Evolutionary conservation across 2,797 vertebrate species (phyloP), one percentile per base, ranked within the genome.

Genomic region (Sebastes alutus): DNA sequence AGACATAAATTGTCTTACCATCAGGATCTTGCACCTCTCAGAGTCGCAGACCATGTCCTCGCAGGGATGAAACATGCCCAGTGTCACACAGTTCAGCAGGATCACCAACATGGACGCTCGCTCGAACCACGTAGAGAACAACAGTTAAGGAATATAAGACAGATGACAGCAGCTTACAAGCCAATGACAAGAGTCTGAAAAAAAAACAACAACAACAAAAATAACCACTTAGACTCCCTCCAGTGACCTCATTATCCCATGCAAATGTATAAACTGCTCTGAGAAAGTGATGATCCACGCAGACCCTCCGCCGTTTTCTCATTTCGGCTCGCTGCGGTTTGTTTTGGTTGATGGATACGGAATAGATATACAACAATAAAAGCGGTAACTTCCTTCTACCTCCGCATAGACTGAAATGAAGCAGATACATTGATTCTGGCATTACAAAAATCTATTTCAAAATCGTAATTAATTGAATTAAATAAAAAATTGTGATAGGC

Each of bases 11-110:
- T 2, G 22, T 76, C 93, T 90, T 93, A 99, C 98, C 97, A 98
- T 95, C 81, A 99, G 96, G 93, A 99, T 98, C 90, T 96, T 96
- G 96, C 98, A 99, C 90, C 98, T 97, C 10, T 98, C 96, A 0
- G 98, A 98, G 87, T 96, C 90, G 13, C 98, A 99, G 91, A 96
- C 94, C 27, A 96, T 97, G 92, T 99, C 98, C 90, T 99, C 98
- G 9, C 98, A 99, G 1, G 98, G 98, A 84, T 98, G 98, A 93
- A 98, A 99, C 98, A 99, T 99, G 78, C 98, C 98, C 95, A 99
- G 95, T 0, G 98, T 99, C 92, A 99, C 98, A 1, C 98, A 99
- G 96, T 99, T 99, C 92, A 99, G 96, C 89, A 99, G 97, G 94
- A 99, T 99, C 78, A 99, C 98, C 96, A 99, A 85, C 98, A 99